Conservation (phyloP, 2,888 invertebrate species). For the Eilema caniola region DNA sequence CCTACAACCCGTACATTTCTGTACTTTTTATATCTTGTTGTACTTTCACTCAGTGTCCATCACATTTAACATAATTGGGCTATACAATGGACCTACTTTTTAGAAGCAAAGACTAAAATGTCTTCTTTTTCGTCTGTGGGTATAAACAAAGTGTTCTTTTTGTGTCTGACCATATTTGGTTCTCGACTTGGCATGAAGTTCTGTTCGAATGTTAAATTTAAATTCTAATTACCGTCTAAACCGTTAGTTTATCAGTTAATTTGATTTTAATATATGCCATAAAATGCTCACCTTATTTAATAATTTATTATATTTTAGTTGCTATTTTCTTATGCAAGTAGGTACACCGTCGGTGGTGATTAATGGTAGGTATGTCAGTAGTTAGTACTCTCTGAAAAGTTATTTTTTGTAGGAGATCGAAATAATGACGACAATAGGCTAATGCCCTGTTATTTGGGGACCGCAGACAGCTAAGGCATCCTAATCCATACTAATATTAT, state of each 20-base stretch:
- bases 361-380: too few relatives aligned
- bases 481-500: too few relatives aligned
- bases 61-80: slow-evolving; percentile 2
- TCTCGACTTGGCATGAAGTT: neutral
- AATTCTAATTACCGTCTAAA: neutral
- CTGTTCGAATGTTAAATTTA: neutral
- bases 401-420: too few relatives aligned
- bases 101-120: neutral
- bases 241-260: too few relatives aligned
- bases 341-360: too few relatives aligned
- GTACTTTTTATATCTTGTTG: neutral
- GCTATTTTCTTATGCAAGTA: too few relatives aligned
- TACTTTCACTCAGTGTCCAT: neutral
- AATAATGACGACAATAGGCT: too few relatives aligned
- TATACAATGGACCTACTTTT: neutral
- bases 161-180: neutral
- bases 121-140: neutral
- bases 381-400: too few relatives aligned
- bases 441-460: too few relatives aligned
- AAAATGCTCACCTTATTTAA: too few relatives aligned
- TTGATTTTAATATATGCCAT: neutral
- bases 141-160: neutral
- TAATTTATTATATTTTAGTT: too few relatives aligned
- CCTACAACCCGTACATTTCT: neutral
- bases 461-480: too few relatives aligned